phyloP scores from a whole-genome alignment of 2,113 vertebrate species.

The Agapornis roseicollis region DNA sequence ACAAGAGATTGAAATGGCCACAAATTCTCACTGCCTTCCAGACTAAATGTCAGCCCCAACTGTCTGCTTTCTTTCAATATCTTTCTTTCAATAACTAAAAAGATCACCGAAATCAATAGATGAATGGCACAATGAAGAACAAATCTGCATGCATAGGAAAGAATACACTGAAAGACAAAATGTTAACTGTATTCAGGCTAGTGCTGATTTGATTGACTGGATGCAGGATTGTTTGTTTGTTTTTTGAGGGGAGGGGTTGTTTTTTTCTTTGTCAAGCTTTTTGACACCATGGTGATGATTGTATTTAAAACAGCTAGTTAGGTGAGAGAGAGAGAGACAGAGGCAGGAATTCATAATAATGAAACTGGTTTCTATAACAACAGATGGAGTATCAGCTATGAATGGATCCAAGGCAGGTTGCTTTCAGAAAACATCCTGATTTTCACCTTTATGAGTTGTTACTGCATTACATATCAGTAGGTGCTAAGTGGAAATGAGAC shows the following conservation, averaged over 20 bases:
- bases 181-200: not conserved
- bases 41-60: not conserved
- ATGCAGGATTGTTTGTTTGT: not conserved
- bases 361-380: slow-evolving; percentile 37
- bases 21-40: not conserved
- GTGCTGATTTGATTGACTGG: not conserved
- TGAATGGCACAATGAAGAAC: not conserved
- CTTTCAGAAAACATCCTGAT: not conserved
- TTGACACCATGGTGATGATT: not conserved
- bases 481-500: not conserved
- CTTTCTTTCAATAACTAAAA: not conserved
- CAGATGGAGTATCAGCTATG: not conserved
- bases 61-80: not conserved
- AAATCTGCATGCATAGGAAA: not conserved
- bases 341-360: not conserved
- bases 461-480: not conserved
- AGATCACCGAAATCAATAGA: not conserved
- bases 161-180: not conserved
- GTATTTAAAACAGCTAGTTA: not conserved
- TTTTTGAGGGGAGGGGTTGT: not conserved
- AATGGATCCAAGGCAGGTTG: not conserved
- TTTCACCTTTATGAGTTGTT: not conserved
- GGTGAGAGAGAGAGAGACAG: not conserved
- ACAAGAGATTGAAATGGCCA: not conserved
- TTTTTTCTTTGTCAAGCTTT: not conserved